These are phyloP conservation scores for Alosa alosa DNA, from an alignment of 2,113 vertebrate species.

Conservation along the genomic window DNA sequence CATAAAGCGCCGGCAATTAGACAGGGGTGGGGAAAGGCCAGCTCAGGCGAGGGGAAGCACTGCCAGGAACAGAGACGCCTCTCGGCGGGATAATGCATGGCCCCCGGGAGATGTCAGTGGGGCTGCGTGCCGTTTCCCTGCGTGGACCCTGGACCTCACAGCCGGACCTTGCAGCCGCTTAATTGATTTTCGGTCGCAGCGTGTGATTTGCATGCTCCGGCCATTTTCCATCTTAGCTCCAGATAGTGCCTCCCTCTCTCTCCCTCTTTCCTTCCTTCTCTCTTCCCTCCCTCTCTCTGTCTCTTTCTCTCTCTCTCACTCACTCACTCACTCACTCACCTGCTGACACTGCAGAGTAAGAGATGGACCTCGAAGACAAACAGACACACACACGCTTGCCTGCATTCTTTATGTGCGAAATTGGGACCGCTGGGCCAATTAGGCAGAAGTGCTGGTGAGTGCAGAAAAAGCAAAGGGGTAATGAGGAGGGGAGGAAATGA, in stretches of 20 bases:
- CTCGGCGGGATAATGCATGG: slow-evolving; percentile 51
- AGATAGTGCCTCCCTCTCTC: slow-evolving; percentile 48
- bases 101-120: slow-evolving; percentile 63
- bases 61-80: slow-evolving; percentile 40
- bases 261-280: slow-evolving; percentile 5
- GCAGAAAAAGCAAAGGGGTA: neutral
- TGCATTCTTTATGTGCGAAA: slow-evolving; percentile 39
- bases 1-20: slow-evolving; percentile 34
- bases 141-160: slow-evolving; percentile 53
- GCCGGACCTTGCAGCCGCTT: slow-evolving; percentile 55
- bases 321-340: slow-evolving; percentile 52
- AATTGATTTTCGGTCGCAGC: slow-evolving; percentile 71
- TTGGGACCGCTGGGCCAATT: slow-evolving; percentile 41
- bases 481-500: neutral
- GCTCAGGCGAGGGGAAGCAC: slow-evolving; percentile 35
- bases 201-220: slow-evolving; percentile 70
- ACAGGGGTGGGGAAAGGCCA: slow-evolving; percentile 34
- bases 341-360: slow-evolving; percentile 69
- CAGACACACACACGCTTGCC: slow-evolving; percentile 18
- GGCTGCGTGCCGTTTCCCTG: slow-evolving; percentile 58
- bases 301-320: slow-evolving; percentile 40
- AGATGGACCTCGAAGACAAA: slow-evolving; percentile 45
- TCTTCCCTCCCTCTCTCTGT: neutral
- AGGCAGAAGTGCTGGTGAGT: slow-evolving; percentile 26
- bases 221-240: slow-evolving; percentile 63